Evolutionary conservation across 2,797 vertebrate species (phyloP), one percentile per base, ranked within the genome.

Genomic region (Urosaurus nigricauda): DNA sequence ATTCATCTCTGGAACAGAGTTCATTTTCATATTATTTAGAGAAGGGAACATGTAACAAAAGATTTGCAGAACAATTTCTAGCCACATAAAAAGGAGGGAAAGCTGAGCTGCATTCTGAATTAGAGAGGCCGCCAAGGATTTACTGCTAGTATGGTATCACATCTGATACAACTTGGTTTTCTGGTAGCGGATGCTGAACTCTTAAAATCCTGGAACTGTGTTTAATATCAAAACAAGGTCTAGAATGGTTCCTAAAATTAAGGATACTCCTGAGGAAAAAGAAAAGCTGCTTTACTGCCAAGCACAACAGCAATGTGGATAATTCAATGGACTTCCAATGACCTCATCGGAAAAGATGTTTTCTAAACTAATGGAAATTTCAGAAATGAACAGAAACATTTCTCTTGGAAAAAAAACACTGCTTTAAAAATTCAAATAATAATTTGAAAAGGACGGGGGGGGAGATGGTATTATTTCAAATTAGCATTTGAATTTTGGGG

Each of bases 211-310:
- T 73, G 83, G 79, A 85, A 65, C 77, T 81, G 79, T 85, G 88
- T 74, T 75, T 81, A 63, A 89, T 86, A 75, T 68, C 84, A 89
- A 89, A 85, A 89, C 88, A 89, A 85, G 79, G 88, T 81, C 88
- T 85, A 85, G 65, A 81, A 81, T 65, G 84, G 88, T 85, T 89
- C 78, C 88, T 86, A 75, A 89, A 86, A 89, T 89, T 89, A 89
- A 89, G 32, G 79, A 86, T 65, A 86, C 88, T 77, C 88, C 74
- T 86, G 88, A 68, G 88, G 79, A 85, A 85, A 80, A 80, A 47
- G 84, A 53, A 75, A 86, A 56, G 26, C 43, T 65, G 84, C 56
- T 74, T 86, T 74, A 51, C 56, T 89, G 88, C 88, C 88, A 89
- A 89, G 35, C 79, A 81, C 70, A 89, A 89, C 78, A 89, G 43